Evolutionary conservation across 2,888 invertebrate species (phyloP).

Genomic region (Hydriomena furcata): DNA sequence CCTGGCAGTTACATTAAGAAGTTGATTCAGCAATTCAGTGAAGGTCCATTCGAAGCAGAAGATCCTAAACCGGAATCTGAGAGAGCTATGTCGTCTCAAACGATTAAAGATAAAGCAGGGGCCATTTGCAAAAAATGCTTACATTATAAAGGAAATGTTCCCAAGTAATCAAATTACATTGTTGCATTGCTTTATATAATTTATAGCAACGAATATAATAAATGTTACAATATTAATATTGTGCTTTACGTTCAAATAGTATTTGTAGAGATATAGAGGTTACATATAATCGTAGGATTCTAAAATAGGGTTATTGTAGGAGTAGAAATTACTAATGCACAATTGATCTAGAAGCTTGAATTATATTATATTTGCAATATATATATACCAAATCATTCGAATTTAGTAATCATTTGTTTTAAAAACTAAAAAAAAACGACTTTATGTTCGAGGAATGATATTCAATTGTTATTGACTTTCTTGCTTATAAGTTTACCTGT

Average conservation of each 20-base stretch:
- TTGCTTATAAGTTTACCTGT: too few species aligned
- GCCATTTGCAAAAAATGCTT: slow-evolving; percentile 80
- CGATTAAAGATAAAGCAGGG: slow-evolving; percentile 73
- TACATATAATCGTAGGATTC: slow-evolving; percentile 4
- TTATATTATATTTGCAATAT: not conserved
- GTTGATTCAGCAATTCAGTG: slow-evolving; percentile 78
- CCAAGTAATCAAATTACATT: slow-evolving; percentile 49
- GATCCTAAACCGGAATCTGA: slow-evolving; percentile 70
- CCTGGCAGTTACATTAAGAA: slow-evolving; percentile 78
- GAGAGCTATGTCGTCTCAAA: slow-evolving; percentile 55
- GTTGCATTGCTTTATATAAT: not conserved
- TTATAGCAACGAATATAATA: too few species aligned
- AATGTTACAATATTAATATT: too few species aligned
- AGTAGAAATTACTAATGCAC: slow-evolving; percentile 22
- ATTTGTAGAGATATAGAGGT: slow-evolving; percentile 15
- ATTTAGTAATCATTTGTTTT: too few species aligned
- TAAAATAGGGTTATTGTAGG: slow-evolving; percentile 8
- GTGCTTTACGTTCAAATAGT: slow-evolving; percentile 22
- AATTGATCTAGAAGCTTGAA: slow-evolving; percentile 15
- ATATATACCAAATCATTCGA: too few species aligned
- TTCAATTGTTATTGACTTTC: too few species aligned
- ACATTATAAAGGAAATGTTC: slow-evolving; percentile 74
- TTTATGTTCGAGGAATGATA: too few species aligned
- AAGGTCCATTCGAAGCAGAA: slow-evolving; percentile 69
- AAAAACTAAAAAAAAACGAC: too few species aligned